phyloP scores from a whole-genome alignment of 1,140 invertebrate species.

The Brachionus rubens region DNA sequence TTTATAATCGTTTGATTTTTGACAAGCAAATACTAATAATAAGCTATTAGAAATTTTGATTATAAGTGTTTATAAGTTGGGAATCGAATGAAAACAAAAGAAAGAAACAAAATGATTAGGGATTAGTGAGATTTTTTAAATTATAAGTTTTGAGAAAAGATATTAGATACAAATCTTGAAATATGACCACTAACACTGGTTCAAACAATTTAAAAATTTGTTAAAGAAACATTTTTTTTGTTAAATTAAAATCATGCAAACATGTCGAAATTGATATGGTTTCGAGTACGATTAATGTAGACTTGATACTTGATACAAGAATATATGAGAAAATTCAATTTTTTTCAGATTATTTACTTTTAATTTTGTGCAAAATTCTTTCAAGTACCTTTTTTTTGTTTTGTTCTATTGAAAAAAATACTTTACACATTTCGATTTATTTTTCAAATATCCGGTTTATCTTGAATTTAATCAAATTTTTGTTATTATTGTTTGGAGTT shows the following conservation, averaged over 20 bases:
- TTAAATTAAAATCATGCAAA: conserved; percentile 1
- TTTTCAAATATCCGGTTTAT: too few species aligned
- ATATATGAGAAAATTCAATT: too few species aligned
- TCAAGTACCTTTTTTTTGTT: too few species aligned
- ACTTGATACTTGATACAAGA: background rate
- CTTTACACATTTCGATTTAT: too few species aligned
- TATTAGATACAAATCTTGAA: background rate
- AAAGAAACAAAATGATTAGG: conserved; percentile 5
- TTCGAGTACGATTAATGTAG: too few species aligned
- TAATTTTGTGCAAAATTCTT: too few species aligned
- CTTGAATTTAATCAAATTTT: too few species aligned
- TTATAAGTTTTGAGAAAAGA: conserved; percentile 21
- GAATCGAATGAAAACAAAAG: background rate
- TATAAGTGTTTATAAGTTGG: background rate
- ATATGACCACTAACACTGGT: conserved; percentile 11
- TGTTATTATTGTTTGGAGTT: too few species aligned
- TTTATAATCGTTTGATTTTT: conserved; percentile 30
- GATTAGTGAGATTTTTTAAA: conserved; percentile 29
- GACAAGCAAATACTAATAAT: conserved; percentile 33
- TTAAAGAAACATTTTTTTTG: background rate
- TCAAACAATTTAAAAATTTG: too few species aligned
- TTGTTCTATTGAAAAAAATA: too few species aligned
- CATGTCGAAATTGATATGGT: conserved; percentile 34
- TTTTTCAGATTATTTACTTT: too few species aligned
- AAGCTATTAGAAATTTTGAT: background rate